phyloP scores from a whole-genome alignment of 2,113 vertebrate species.

The Phalacrocorax carbo region DNA sequence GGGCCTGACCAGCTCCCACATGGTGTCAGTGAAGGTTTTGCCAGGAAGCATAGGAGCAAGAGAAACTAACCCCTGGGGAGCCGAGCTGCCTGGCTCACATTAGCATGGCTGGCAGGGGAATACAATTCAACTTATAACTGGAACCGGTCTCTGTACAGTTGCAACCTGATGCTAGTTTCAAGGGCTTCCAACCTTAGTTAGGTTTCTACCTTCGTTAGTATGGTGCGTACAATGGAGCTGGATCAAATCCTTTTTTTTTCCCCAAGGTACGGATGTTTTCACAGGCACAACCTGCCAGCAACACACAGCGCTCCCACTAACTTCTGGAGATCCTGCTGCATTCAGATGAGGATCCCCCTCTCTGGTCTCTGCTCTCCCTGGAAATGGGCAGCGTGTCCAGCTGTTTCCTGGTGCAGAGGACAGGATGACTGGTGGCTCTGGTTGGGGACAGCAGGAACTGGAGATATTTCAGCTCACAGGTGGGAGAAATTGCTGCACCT shows the following conservation, averaged over 20 bases:
- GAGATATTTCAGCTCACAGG: not conserved
- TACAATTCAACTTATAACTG: not conserved
- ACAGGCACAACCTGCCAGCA: not conserved
- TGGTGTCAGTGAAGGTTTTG: not conserved
- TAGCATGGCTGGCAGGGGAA: accelerated
- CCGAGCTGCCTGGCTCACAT: accelerated
- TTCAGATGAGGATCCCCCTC: not conserved
- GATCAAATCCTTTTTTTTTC: not conserved
- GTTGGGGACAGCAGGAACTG: not conserved
- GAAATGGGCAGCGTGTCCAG: not conserved
- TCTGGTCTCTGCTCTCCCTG: not conserved
- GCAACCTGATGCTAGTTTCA: not conserved
- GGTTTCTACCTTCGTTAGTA: not conserved
- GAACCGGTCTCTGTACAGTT: not conserved
- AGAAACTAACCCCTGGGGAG: not conserved
- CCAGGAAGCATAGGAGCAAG: not conserved
- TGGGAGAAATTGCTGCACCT: no score
- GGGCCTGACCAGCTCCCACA: not conserved
- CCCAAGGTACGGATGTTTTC: not conserved
- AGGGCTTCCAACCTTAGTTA: not conserved
- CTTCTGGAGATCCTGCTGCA: not conserved
- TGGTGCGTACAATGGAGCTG: not conserved
- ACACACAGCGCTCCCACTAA: no score
- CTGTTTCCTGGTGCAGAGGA: not conserved
- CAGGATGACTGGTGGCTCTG: not conserved